These are phyloP conservation scores for Eulemur albifrons DNA, from an alignment of 2,797 vertebrate species.

Conservation along the genomic window DNA sequence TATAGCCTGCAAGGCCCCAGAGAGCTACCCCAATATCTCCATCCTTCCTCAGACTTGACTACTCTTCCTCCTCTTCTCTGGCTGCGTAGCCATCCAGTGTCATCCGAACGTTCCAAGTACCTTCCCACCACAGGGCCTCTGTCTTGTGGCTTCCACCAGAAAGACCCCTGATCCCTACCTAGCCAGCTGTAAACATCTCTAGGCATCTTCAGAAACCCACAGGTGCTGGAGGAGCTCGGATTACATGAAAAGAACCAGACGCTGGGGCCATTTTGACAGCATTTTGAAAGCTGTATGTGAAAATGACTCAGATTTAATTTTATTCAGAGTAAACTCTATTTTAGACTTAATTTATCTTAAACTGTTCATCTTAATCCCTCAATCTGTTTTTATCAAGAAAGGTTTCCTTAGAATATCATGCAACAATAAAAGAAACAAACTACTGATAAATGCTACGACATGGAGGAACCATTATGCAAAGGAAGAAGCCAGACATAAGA, in stretches of 20 bases:
- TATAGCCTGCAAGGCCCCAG: background rate
- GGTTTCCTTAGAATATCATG: background rate
- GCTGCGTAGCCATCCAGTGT: background rate
- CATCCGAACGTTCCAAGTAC: background rate
- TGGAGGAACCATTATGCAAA: background rate
- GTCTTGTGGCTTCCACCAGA: background rate
- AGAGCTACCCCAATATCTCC: background rate
- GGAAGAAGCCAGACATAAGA: background rate
- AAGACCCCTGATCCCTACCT: background rate
- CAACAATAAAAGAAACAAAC: background rate
- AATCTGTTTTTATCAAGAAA: background rate
- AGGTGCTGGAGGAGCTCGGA: background rate
- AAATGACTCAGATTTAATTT: slow-evolving; percentile 12
- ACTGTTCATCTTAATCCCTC: background rate
- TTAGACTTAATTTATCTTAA: background rate
- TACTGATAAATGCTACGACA: background rate
- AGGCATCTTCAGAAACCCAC: background rate
- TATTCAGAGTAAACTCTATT: background rate
- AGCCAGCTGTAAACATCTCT: background rate
- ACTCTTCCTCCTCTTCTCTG: background rate
- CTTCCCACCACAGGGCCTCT: background rate
- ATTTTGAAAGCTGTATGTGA: background rate
- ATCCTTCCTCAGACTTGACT: background rate
- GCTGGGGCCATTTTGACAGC: background rate
- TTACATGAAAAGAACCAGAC: background rate